Evolutionary conservation across 2,797 vertebrate species (phyloP), one percentile per base, ranked within the genome.

Genomic region (Argyrosomus regius): DNA sequence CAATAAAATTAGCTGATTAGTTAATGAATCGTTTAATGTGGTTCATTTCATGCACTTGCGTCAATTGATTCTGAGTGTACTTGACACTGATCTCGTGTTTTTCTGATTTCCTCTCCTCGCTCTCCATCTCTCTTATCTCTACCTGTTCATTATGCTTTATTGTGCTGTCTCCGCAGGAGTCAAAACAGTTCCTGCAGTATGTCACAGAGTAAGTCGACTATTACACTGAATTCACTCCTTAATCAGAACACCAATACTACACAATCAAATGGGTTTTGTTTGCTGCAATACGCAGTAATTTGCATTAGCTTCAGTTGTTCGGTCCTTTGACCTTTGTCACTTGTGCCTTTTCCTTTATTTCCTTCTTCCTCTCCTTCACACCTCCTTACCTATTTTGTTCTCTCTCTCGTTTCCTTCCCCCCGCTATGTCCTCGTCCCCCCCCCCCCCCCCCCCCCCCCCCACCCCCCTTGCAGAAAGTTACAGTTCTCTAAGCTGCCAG

Each of bases 121-220:
- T 45, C 39, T 68, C 11, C 13, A 13, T 73, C 53, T 63, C 46
- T 53, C 71, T 71, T 57, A 48, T 84, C 53, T 75, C 49, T 75
- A 20, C 67, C 75, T 85, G 48, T 74, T 90, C 79, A 78, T 89
- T 86, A 83, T 56, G 35, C 28, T 46, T 58, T 65, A 81, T 87
- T 92, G 77, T 92, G 5, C 86, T 87, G 82, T 68, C 67, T 78
- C 75, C 78, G 20, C 94, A 99, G 98, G 98, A 98, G 90, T 97
- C 98, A 2, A 87, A 92, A 87, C 95, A 97, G 92, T 98, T 99
- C 88, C 93, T 98, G 88, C 96, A 97, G 80, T 98, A 97, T 0
- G 95, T 99, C 92, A 96, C 95, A 75, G 94, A 97, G 95, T 96
- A 92, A 95, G 95, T 93, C 62, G 4, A 72, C 71, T 74, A 41